phyloP scores from a whole-genome alignment of 2,113 vertebrate genomes.

The Peromyscus polionotus region DNA sequence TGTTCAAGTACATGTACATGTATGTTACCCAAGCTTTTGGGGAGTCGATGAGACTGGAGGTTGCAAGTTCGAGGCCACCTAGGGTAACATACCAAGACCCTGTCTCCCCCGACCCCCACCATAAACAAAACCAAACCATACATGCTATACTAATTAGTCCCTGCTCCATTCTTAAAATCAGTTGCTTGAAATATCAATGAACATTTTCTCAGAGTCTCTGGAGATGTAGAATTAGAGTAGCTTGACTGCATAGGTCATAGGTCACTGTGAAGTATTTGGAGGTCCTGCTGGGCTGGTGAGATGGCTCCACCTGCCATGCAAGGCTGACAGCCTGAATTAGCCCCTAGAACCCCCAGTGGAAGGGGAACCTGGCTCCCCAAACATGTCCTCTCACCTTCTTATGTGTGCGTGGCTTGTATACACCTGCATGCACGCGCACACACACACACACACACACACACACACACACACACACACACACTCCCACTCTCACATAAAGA shows the following conservation, averaged over 20 bases:
- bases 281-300: neutral
- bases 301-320: neutral
- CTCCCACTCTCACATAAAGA: neutral
- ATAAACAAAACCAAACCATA: neutral
- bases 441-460: neutral
- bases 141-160: neutral
- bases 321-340: neutral
- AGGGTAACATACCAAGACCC: neutral
- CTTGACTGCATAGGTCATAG: neutral
- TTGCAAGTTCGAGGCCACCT: neutral
- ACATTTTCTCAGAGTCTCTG: neutral
- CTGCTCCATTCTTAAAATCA: neutral
- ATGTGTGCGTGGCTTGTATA: neutral
- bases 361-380: neutral
- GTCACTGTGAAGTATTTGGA: neutral
- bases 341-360: neutral
- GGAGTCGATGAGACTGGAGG: neutral
- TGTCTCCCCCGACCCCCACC: neutral
- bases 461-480: neutral
- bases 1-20: neutral
- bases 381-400: neutral
- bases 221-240: neutral
- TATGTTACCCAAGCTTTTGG: neutral
- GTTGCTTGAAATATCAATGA: neutral
- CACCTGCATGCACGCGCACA: fast-evolving